phyloP scores from a whole-genome alignment of 37 sponge, comb jelly and placozoan species.

The Cliona cf. orientalis region DNA sequence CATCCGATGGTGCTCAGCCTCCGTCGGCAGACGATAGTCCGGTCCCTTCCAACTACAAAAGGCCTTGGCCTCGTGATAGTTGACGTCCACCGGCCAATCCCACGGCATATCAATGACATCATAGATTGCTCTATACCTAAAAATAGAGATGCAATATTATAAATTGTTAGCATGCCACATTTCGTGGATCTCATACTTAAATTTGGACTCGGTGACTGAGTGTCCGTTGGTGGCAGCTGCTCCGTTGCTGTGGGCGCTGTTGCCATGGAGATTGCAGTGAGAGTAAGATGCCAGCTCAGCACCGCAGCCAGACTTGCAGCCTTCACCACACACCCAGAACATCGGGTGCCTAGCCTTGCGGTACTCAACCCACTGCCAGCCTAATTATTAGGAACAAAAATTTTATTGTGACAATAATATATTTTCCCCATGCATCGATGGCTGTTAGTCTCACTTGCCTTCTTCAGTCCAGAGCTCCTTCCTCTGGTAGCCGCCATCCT shows the following conservation, averaged over 20 bases:
- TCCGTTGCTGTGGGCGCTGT: not conserved
- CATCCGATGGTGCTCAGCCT: slow-evolving; percentile 87
- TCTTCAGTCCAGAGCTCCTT: slow-evolving; percentile 87
- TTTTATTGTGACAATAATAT: not conserved
- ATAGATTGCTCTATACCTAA: slow-evolving; percentile 91
- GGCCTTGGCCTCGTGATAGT: slow-evolving; percentile 94
- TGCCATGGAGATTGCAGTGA: slow-evolving; percentile 58
- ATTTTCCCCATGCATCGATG: not conserved
- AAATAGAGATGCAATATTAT: too few relatives aligned
- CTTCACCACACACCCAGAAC: slow-evolving; percentile 88
- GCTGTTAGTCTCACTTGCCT: slow-evolving; percentile 33
- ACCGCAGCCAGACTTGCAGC: slow-evolving; percentile 85
- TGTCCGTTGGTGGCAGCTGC: too few relatives aligned
- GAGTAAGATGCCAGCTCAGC: slow-evolving; percentile 64
- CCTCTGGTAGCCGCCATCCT: slow-evolving; percentile 72
- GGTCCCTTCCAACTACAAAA: slow-evolving; percentile 90
- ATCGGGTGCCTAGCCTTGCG: slow-evolving; percentile 74
- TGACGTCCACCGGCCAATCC: slow-evolving; percentile 94
- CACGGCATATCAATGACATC: slow-evolving; percentile 87
- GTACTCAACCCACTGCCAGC: slow-evolving; percentile 86
- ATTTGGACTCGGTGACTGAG: too few relatives aligned
- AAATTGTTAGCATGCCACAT: too few relatives aligned
- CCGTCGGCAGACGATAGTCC: slow-evolving; percentile 84
- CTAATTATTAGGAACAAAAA: slow-evolving; percentile 17
- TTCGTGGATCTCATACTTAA: too few relatives aligned